Conservation (phyloP, 2,797 vertebrate species). For the Rhynchotus rufescens region DNA sequence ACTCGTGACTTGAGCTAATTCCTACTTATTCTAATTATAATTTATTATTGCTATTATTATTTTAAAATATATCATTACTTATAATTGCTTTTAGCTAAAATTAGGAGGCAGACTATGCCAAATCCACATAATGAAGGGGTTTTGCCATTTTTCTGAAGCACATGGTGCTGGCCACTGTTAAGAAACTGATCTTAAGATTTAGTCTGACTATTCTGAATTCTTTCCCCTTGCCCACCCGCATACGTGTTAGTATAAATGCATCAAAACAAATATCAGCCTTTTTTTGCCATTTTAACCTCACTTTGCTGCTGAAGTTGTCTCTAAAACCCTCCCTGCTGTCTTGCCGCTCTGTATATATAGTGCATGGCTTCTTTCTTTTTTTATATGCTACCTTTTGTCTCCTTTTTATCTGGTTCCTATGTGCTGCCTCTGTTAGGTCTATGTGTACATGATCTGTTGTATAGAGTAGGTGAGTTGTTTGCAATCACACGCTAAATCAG, state of each 20-base stretch:
- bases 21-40: not conserved
- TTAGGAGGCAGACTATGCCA: not conserved
- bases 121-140: not conserved
- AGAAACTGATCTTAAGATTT: not conserved
- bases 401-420: not conserved
- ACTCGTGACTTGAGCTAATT: not conserved
- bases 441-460: not conserved
- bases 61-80: not conserved
- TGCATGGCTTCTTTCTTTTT: not conserved
- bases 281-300: not conserved
- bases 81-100: not conserved
- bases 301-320: not conserved
- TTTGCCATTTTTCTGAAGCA: not conserved
- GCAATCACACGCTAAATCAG: constrained; percentile 24
- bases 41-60: not conserved
- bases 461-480: not conserved
- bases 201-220: not conserved
- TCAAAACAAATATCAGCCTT: not conserved
- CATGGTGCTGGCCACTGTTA: not conserved
- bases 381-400: not conserved
- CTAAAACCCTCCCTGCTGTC: not conserved
- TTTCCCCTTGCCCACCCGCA: not conserved
- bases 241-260: not conserved
- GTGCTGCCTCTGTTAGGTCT: not conserved
- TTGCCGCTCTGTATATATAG: not conserved